These are phyloP conservation scores for Tor tambroides DNA, from an alignment of 2,113 vertebrate genomes.

Conservation along the genomic window DNA sequence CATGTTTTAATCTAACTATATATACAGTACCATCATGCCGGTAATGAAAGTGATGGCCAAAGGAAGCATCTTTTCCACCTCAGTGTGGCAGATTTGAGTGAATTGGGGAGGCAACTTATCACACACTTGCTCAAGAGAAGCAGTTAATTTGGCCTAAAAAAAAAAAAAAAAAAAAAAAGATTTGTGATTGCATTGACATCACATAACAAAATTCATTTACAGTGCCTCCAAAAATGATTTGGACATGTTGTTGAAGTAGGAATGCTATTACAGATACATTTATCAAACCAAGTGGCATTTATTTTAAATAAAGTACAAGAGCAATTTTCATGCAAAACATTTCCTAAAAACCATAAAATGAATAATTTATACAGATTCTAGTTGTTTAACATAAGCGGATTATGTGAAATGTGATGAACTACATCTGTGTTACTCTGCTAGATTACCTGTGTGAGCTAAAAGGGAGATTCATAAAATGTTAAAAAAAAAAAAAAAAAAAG, in stretches of 20 bases:
- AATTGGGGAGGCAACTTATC: constrained; percentile 56
- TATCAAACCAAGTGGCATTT: not conserved
- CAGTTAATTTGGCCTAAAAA: constrained; percentile 68
- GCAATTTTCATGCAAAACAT: not conserved
- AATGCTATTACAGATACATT: not conserved
- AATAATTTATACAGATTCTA: not conserved
- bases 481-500: no score
- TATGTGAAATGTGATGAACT: not conserved
- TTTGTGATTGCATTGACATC: not conserved
- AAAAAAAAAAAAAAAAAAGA: constrained; percentile 16
- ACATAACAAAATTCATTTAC: not conserved
- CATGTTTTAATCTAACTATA: not conserved
- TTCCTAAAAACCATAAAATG: not conserved
- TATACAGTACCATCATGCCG: constrained; percentile 67
- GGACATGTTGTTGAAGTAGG: not conserved
- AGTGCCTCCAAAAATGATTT: not conserved
- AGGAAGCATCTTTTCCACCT: constrained; percentile 70
- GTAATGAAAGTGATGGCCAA: constrained; percentile 70
- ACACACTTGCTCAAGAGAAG: constrained; percentile 70
- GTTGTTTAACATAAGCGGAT: not conserved
- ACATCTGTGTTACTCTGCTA: not conserved
- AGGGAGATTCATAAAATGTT: no score
- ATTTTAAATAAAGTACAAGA: not conserved
- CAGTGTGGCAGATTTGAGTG: constrained; percentile 63
- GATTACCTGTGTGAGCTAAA: no score